Evolutionary conservation across 2,113 vertebrate species (phyloP).

Genomic region (Silurus meridionalis): DNA sequence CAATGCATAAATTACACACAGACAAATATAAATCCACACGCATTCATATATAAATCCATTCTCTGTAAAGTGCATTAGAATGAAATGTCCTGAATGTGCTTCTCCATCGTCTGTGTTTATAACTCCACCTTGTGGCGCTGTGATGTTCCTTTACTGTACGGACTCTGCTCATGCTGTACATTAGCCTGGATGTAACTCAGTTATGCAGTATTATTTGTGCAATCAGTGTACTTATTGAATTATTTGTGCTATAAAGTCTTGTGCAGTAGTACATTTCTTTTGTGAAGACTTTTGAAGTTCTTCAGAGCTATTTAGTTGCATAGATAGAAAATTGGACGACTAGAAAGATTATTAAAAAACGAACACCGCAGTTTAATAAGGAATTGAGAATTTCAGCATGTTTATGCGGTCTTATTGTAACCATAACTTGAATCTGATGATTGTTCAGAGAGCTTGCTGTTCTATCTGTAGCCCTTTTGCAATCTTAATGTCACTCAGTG

Average conservation of each 20-base stretch:
- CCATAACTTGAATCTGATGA: neutral
- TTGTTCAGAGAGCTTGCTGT: neutral
- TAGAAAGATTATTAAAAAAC: neutral
- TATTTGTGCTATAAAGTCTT: slow-evolving; percentile 15
- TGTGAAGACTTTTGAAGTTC: neutral
- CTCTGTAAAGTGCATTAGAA: neutral
- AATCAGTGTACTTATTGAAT: neutral
- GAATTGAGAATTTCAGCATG: neutral
- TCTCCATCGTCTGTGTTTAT: slow-evolving; percentile 17
- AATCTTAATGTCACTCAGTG: neutral
- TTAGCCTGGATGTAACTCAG: neutral
- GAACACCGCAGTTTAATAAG: neutral
- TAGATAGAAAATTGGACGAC: neutral
- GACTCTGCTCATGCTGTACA: neutral
- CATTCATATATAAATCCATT: neutral
- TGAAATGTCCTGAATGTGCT: neutral
- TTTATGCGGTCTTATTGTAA: neutral
- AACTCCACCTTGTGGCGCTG: slow-evolving; percentile 35
- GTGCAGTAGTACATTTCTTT: neutral
- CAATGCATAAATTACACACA: neutral
- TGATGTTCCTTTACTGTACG: slow-evolving; percentile 12
- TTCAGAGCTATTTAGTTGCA: neutral
- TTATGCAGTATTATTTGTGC: slow-evolving; percentile 12
- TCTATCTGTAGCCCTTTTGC: neutral
- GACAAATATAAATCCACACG: neutral